phyloP scores from a whole-genome alignment of 2,888 invertebrate genomes.

The Gibbula magus region DNA sequence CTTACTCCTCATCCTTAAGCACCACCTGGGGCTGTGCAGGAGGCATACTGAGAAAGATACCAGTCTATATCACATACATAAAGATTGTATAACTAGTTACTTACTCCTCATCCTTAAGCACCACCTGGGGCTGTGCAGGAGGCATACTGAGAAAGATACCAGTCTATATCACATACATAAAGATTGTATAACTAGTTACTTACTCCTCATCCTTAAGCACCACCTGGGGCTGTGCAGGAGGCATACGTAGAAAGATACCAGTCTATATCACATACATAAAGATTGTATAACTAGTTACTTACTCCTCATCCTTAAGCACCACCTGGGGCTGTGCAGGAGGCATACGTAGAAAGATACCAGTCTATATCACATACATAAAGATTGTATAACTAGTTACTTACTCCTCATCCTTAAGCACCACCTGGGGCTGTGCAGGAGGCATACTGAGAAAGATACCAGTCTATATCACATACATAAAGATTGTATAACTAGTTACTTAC shows the following conservation, averaged over 20 bases:
- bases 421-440: conserved; percentile 51
- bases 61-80: conserved; percentile 87
- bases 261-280: conserved; percentile 85
- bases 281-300: conserved; percentile 33
- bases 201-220: conserved; percentile 63
- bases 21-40: conserved; percentile 54
- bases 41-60: conserved; percentile 84
- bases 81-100: conserved; percentile 25
- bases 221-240: conserved; percentile 53
- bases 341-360: conserved; percentile 87
- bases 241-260: conserved; percentile 86
- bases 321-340: conserved; percentile 54
- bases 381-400: conserved; percentile 40
- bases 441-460: conserved; percentile 89
- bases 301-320: conserved; percentile 62
- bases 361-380: conserved; percentile 83
- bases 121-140: conserved; percentile 51
- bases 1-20: conserved; percentile 64
- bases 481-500: conserved; percentile 46
- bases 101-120: conserved; percentile 63
- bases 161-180: conserved; percentile 85
- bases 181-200: conserved; percentile 31
- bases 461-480: conserved; percentile 82
- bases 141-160: conserved; percentile 86
- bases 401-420: conserved; percentile 62